These are phyloP conservation scores for Syngnathus typhle DNA, from an alignment of 2,113 vertebrate genomes.

Conservation along the genomic window DNA sequence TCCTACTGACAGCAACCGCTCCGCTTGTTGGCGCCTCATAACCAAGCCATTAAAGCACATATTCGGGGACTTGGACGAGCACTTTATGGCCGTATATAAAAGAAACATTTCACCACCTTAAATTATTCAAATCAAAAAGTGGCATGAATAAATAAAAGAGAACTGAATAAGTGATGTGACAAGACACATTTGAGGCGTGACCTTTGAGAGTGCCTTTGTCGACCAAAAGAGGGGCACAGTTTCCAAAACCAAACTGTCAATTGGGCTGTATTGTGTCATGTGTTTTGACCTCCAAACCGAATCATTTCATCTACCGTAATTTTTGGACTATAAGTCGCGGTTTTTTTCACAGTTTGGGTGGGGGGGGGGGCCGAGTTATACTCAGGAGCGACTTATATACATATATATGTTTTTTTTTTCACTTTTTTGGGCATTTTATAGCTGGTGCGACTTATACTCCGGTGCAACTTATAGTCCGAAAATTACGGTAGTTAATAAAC, in stretches of 20 bases:
- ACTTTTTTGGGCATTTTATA: too few relatives aligned
- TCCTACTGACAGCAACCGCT: slow-evolving; percentile 47
- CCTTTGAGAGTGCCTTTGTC: slow-evolving; percentile 57
- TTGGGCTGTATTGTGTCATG: neutral
- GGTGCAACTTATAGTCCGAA: too few relatives aligned
- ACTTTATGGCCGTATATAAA: slow-evolving; percentile 58
- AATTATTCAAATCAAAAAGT: slow-evolving; percentile 70
- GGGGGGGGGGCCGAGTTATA: too few relatives aligned
- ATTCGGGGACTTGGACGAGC: slow-evolving; percentile 40
- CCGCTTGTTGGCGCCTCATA: slow-evolving; percentile 12
- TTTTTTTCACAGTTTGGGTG: too few relatives aligned
- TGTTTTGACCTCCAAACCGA: slow-evolving; percentile 59
- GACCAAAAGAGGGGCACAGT: slow-evolving; percentile 20
- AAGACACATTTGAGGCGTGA: slow-evolving; percentile 60
- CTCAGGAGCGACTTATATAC: too few relatives aligned
- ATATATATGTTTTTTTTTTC: too few relatives aligned
- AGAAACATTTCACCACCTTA: slow-evolving; percentile 61
- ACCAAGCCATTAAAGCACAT: slow-evolving; percentile 28
- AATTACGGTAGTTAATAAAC: too few relatives aligned
- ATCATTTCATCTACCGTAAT: too few relatives aligned
- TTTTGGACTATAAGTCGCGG: too few relatives aligned
- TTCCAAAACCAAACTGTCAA: too few relatives aligned
- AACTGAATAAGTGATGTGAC: slow-evolving; percentile 67
- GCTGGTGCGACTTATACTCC: too few relatives aligned
- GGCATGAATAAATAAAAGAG: slow-evolving; percentile 67